A percentile compares a stretch with the other conserved stretches of the same genome.
These are phyloP conservation scores for Lysandra coridon DNA, from an alignment of 2,888 invertebrate species.

Conservation along the genomic window DNA sequence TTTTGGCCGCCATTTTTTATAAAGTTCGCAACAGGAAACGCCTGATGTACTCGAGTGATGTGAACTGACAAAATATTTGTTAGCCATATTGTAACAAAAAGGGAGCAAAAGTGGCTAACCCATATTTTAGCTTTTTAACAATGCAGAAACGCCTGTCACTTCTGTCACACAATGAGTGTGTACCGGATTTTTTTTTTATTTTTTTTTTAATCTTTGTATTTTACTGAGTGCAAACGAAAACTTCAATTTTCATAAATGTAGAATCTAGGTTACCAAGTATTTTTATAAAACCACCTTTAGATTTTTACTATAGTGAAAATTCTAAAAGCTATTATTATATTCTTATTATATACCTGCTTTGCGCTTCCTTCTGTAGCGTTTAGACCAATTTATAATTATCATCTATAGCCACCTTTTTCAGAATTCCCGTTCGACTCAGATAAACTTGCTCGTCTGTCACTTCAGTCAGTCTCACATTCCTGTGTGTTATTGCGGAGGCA, in stretches of 20 bases:
- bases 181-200: background rate
- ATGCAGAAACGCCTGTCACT: slow-evolving; percentile 5
- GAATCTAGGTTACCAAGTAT: background rate
- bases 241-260: background rate
- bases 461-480: slow-evolving; percentile 23
- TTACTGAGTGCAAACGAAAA: too few species aligned
- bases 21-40: background rate
- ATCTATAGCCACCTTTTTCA: background rate
- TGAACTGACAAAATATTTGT: slow-evolving; percentile 14
- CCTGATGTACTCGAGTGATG: slow-evolving; percentile 18
- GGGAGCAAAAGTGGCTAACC: background rate
- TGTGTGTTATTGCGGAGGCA: slow-evolving; percentile 32
- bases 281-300: background rate
- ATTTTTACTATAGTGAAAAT: too few species aligned
- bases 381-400: too few species aligned
- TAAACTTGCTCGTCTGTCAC: background rate
- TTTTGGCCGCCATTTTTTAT: background rate
- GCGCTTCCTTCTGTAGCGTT: too few species aligned
- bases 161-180: background rate
- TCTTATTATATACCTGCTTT: too few species aligned
- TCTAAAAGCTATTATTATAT: too few species aligned
- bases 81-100: slow-evolving; percentile 26
- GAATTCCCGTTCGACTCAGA: background rate
- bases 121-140: slow-evolving; percentile 16
- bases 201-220: background rate